Conservation (phyloP, 2,113 vertebrate genomes). For the Aspiorhynchus laticeps region DNA sequence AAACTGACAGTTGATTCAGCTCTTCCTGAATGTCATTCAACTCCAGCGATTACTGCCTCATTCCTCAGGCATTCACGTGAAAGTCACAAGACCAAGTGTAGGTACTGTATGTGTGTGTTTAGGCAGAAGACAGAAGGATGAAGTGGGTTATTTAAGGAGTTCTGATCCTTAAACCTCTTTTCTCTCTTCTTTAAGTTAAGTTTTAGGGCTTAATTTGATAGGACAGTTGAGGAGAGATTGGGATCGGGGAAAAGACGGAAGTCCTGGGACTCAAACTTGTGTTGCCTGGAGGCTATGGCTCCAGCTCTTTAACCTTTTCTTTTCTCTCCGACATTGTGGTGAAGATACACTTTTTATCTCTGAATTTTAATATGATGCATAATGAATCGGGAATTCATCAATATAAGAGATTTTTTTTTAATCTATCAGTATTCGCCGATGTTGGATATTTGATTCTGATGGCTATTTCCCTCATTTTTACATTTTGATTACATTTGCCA, state of each 20-base stretch:
- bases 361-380: not conserved
- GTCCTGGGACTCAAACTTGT: not conserved
- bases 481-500: not conserved
- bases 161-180: not conserved
- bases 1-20: slow-evolving; percentile 28
- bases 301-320: not conserved
- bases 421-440: not conserved
- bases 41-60: not conserved
- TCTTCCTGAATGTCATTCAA: slow-evolving; percentile 16
- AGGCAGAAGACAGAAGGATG: slow-evolving; percentile 2
- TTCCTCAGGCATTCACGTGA: slow-evolving; percentile 21
- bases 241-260: not conserved
- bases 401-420: not conserved
- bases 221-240: not conserved
- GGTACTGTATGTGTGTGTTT: not conserved
- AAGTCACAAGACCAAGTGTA: slow-evolving; percentile 14
- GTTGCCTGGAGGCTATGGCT: not conserved
- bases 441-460: not conserved
- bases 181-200: not conserved
- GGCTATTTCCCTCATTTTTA: not conserved
- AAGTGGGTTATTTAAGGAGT: not conserved
- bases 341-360: not conserved
- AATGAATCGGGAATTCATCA: not conserved
- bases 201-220: not conserved
- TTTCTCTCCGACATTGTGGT: not conserved